Conservation (phyloP, 1,140 invertebrate genomes). For the Araneus ventricosus region DNA sequence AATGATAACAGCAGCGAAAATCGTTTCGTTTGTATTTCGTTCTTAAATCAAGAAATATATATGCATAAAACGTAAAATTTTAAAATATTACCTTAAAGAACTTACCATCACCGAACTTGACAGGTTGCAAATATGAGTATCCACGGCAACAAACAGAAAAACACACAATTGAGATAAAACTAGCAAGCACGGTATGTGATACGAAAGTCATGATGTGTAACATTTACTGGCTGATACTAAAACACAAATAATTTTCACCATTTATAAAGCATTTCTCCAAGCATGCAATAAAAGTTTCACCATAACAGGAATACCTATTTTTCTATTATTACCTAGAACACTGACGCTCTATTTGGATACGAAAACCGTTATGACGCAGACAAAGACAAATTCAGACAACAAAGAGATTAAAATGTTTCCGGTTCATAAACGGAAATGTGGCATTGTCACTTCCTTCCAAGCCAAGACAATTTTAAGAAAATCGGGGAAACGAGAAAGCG, state of each 20-base stretch:
- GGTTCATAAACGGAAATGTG: conserved; percentile 13
- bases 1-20: too few relatives aligned
- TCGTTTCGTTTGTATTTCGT: too few relatives aligned
- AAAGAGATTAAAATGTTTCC: conserved; percentile 39
- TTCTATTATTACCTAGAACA: conserved; percentile 12
- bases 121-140: conserved; percentile 52
- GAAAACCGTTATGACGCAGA: conserved; percentile 36
- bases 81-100: neutral
- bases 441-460: conserved; percentile 20
- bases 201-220: neutral
- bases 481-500: neutral
- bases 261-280: neutral
- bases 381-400: conserved; percentile 15
- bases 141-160: conserved; percentile 9
- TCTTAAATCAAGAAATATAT: too few relatives aligned
- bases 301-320: neutral
- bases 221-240: neutral
- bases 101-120: conserved; percentile 63
- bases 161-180: neutral
- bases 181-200: neutral
- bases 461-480: conserved; percentile 33
- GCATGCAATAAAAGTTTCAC: neutral
- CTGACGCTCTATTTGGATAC: neutral
- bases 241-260: neutral
- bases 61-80: neutral